Evolutionary conservation across 1,140 invertebrate species (phyloP).

Genomic region (Caenorhabditis tropicalis): DNA sequence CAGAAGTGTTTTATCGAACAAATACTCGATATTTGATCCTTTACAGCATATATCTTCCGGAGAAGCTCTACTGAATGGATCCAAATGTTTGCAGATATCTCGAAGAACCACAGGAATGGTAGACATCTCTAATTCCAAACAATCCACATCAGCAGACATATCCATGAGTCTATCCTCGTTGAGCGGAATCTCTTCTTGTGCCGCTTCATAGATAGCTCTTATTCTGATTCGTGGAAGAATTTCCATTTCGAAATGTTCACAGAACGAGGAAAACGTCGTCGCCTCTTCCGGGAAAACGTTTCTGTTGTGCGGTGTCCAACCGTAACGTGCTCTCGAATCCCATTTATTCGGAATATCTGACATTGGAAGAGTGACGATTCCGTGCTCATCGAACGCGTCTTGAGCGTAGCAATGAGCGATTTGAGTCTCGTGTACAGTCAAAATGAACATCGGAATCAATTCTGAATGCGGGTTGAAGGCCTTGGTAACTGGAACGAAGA

Average conservation of each 20-base stretch:
- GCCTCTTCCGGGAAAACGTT: slow-evolving; percentile 25
- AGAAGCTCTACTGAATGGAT: not conserved
- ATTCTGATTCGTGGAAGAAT: slow-evolving; percentile 4
- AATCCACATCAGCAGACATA: not conserved
- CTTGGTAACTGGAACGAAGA: not conserved
- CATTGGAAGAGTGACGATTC: not conserved
- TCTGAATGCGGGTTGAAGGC: not conserved
- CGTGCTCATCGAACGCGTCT: not conserved
- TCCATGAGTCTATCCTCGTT: not conserved
- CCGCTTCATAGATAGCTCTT: slow-evolving; percentile 5
- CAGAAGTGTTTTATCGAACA: not conserved
- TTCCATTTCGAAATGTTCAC: not conserved
- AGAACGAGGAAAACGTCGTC: slow-evolving; percentile 1
- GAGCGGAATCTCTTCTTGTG: not conserved
- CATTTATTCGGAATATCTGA: not conserved
- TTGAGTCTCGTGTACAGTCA: not conserved
- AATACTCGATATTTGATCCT: not conserved
- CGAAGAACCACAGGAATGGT: not conserved
- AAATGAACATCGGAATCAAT: not conserved
- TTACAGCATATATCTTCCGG: not conserved
- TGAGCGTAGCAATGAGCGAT: slow-evolving; percentile 9
- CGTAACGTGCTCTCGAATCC: slow-evolving; percentile 14
- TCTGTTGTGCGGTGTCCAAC: not conserved
- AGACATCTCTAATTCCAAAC: not conserved
- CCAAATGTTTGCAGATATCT: not conserved